These are phyloP conservation scores for Chaetoderma sp. DNA, from an alignment of 2,888 invertebrate genomes.

Conservation along the genomic window DNA sequence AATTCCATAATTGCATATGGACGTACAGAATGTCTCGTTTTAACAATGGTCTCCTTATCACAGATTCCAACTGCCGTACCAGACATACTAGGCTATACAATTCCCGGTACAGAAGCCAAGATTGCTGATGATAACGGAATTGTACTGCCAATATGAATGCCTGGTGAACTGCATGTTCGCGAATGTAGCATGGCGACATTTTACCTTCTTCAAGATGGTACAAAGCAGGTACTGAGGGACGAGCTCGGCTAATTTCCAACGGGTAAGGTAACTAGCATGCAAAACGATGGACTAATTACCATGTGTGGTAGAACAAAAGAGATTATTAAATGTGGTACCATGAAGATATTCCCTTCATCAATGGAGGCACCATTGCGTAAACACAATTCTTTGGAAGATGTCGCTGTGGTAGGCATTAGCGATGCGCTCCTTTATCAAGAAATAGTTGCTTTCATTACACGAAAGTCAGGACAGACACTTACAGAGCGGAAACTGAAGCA, in stretches of 20 bases:
- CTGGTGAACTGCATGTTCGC: background rate
- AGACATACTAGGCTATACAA: background rate
- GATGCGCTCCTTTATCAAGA: constrained; percentile 13
- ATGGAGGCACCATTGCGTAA: background rate
- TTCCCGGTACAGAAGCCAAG: background rate
- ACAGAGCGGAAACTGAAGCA: background rate
- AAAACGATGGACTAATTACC: too few relatives aligned
- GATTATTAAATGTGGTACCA: constrained; percentile 3
- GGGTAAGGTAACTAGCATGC: background rate
- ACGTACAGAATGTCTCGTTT: background rate
- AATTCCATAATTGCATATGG: background rate
- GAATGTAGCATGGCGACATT: background rate
- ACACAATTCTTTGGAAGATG: background rate
- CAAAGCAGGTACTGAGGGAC: background rate
- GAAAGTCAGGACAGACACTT: background rate
- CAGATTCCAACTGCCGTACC: background rate
- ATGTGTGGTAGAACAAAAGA: constrained; percentile 1
- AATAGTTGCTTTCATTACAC: constrained; percentile 5
- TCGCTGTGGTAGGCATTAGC: constrained; percentile 6
- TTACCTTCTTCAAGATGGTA: background rate
- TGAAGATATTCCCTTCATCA: constrained; percentile 11
- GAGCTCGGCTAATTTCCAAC: background rate
- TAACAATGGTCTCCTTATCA: background rate
- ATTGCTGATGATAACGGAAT: background rate
- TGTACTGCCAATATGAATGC: background rate